Base-by-base conservation (phyloP, 1,140 invertebrate genomes). In the Macrobrachium rosenbergii region DNA sequence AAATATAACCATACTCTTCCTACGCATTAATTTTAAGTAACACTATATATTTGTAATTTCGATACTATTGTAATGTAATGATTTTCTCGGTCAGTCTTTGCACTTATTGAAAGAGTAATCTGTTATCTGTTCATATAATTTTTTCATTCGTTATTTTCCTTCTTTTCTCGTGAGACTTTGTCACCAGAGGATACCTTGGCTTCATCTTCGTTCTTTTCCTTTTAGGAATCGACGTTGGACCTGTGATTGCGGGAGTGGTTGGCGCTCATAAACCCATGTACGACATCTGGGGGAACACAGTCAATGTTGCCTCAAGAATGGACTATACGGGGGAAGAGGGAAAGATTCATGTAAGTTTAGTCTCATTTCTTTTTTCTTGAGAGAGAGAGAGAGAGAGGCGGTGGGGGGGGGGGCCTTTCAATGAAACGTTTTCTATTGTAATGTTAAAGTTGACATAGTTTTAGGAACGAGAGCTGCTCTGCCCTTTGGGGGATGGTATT, bases 271-370 rank as follows among this genome's bases (percentile, higher is more conserved):
- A 98, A 91, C 97, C 97, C 0, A 93, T 97, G 16, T 98, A 94
- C 90, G 93, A 94, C 90, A 94, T 93, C 43, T 94, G 93, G 97
- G 97, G 97, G 0, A 96, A 98, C 92, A 95, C 97, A 0, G 97
- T 98, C 0, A 99, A 99, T 92, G 96, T 99, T 94, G 97, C 97
- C 2, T 98, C 97, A 11, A 93, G 98, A 90, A 98, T 98, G 96
- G 97, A 98, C 90, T 96, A 95, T 0, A 96, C 95, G 0, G 96
- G 97, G 37, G 92, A 94, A 89, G 93, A 94, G 5, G 96, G 95
- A 75, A 94, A 94, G 91, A 97, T 98, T 90, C 96, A 97, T 92
- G 95, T 96, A 92, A 90, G 85, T 52, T 52, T 85, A 17, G 5
- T n/a, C 84, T 10, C 17, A 16, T 43, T 58, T 21, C 12, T 19